Evolutionary conservation across 1,140 invertebrate species (phyloP), one percentile per base, ranked within the genome.

Genomic region (Leucophenga varia): DNA sequence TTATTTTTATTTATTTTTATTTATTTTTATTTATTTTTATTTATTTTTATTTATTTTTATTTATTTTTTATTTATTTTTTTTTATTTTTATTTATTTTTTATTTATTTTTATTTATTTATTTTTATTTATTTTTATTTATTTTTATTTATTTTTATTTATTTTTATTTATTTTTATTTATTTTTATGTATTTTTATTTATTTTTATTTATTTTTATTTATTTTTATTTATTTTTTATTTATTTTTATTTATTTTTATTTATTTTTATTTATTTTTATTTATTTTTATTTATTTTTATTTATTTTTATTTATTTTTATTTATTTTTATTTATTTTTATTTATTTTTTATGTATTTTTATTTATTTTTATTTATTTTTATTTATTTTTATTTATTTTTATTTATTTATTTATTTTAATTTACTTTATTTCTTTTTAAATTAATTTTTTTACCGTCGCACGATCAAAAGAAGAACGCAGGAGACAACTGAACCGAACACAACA

Each of bases 1-100:
- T 35, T 47, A 8, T 55, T 65, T 65, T 61, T 61, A 47, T 30
- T 31, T 43, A 51, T 43, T 54, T 65, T 57, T 61, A 57, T 38
- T 54, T 50, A 46, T 39, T 58, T 50, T 56, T 28, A 12, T 45
- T 44, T 50, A 52, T 51, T 47, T 55, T 52, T 44, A 43, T 40
- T 43, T 48, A 41, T 55, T 37, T 42, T 30, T 7, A 30, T 8
- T 30, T 30, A 7, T 8, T 8, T 8, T 30, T 12, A 12, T 30
- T 7, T 8, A 12, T 12, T 8, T 30, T 30, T 8, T 30, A 8
- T 30, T 30, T 7, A 8, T 7, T 30, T 8, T 12, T 30, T 30
- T 30, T 7, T 30, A 8, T 30, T 30, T 7, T 8, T 8, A 12
- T 30, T 30, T 30, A 30, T 30, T 7, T 12, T 7, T 12, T 30